These are phyloP conservation scores for Nipponacmea schrenckii DNA, from an alignment of 2,888 invertebrate genomes.

Conservation along the genomic window DNA sequence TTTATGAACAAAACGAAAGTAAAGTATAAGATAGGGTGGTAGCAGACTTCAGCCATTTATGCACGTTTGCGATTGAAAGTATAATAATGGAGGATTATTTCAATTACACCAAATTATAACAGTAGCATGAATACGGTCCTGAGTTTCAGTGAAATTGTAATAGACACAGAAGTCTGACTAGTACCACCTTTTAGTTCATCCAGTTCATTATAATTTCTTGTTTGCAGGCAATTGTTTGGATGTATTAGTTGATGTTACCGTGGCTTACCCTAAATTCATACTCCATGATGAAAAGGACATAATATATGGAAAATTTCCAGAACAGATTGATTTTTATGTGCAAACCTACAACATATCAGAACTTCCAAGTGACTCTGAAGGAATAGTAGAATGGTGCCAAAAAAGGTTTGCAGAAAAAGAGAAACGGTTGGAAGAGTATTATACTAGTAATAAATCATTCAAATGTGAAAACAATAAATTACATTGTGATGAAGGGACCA, in stretches of 20 bases:
- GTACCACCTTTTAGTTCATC: too few species aligned
- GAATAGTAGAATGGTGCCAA: conserved; percentile 61
- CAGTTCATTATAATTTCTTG: background rate
- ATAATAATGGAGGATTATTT: background rate
- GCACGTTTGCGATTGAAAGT: background rate
- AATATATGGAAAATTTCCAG: conserved; percentile 78
- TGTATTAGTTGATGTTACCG: conserved; percentile 86
- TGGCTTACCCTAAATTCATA: conserved; percentile 82
- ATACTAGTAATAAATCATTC: conserved; percentile 33
- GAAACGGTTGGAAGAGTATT: conserved; percentile 51
- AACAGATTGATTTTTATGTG: conserved; percentile 81
- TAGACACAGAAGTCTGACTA: too few species aligned
- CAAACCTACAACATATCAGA: conserved; percentile 65
- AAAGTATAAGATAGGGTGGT: too few species aligned
- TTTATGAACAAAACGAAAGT: too few species aligned
- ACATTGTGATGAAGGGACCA: conserved; percentile 2
- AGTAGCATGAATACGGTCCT: background rate
- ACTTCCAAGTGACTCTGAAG: conserved; percentile 42
- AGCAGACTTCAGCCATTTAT: too few species aligned
- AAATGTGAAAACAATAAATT: conserved; percentile 9
- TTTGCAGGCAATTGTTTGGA: conserved; percentile 74
- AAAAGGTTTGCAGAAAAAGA: conserved; percentile 68
- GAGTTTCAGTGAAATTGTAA: too few species aligned
- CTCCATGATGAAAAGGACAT: conserved; percentile 82
- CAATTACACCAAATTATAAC: background rate